Evolutionary conservation across 2,797 vertebrate species (phyloP), one percentile per base, ranked within the genome.

Genomic region (Astyanax mexicanus): DNA sequence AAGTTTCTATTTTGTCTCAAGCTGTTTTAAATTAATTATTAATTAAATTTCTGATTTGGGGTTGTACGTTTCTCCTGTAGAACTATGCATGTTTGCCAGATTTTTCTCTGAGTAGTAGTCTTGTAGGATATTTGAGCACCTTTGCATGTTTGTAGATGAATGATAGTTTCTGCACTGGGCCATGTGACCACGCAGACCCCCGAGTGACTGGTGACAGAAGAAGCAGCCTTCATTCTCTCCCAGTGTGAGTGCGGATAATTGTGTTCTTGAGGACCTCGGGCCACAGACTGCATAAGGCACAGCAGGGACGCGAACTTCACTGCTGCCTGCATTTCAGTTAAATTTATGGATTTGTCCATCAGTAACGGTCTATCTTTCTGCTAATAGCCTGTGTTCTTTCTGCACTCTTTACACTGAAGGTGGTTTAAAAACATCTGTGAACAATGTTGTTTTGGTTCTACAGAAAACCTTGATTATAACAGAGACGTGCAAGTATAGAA

Each of bases 91-190:
- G 23, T 9, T 38, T 69, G 27, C 32, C 35, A 69, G 65, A 44
- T 21, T 64, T 29, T 42, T 27, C 37, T 3, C 42, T 25, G 40
- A 17, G 38, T 64, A 38, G 40, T 10, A 52, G 27, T 6, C 7
- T 42, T 3, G 25, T 12, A 69, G 23, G 32, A 44, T 10, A 66
- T 8, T n/a, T n/a, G 4, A 65, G 40, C 55, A 37, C 3, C 15
- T 68, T 58, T 15, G 54, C 54, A 75, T 69, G 55, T 21, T 49
- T 60, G 32, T 61, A 21, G 15, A 37, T 25, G 42, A 69, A 69
- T 45, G 40, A 40, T 61, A n/a, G 73, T 32, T 32, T 32, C 29
- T 32, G 29, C 29, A 2, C 54, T 61, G 17, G 76, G 37, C 67
- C 38, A 62, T 35, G 57, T 64, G 65, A 60, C 21, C 44, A 60